A percentile compares a stretch with the other conserved stretches of the same genome.
Conservation (phyloP, 2,888 invertebrate genomes). For the Tetheella fluctuosa region DNA sequence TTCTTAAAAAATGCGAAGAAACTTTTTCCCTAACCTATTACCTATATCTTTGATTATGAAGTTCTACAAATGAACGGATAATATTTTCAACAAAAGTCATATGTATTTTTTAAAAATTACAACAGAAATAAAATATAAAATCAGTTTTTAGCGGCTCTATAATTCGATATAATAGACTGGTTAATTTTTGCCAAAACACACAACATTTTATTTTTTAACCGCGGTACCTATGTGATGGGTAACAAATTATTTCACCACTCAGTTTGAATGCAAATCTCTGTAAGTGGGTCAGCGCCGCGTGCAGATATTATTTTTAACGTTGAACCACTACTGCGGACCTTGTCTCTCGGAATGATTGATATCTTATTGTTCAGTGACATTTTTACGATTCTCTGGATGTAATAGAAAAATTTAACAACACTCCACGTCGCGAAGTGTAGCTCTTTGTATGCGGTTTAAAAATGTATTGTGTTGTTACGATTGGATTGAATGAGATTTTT, state of each 20-base stretch:
- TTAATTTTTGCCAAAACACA: slow-evolving; percentile 26
- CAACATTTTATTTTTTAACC: slow-evolving; percentile 59
- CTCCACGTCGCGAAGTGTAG: slow-evolving; percentile 47
- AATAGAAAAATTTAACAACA: slow-evolving; percentile 68
- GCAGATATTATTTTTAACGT: slow-evolving; percentile 74
- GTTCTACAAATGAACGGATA: too few relatives aligned
- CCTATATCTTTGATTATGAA: too few relatives aligned
- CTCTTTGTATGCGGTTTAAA: slow-evolving; percentile 60
- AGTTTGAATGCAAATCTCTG: slow-evolving; percentile 79
- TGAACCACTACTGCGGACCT: slow-evolving; percentile 67
- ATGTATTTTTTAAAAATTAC: too few relatives aligned
- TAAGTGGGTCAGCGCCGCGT: slow-evolving; percentile 70
- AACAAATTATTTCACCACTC: slow-evolving; percentile 71
- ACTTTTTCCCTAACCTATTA: too few relatives aligned
- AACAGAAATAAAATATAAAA: slow-evolving; percentile 36
- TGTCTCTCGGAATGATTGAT: slow-evolving; percentile 75
- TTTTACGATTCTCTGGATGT: slow-evolving; percentile 68
- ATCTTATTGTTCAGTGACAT: slow-evolving; percentile 71
- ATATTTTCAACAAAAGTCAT: slow-evolving; percentile 33
- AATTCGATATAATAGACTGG: too few relatives aligned
- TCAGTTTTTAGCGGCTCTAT: too few relatives aligned
- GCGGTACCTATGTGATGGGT: slow-evolving; percentile 60
- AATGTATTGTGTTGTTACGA: slow-evolving; percentile 52
- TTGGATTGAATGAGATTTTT: slow-evolving; percentile 40
- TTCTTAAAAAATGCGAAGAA: too few relatives aligned